Conservation (phyloP, 2,888 invertebrate genomes). For the Dascillus cervinus region DNA sequence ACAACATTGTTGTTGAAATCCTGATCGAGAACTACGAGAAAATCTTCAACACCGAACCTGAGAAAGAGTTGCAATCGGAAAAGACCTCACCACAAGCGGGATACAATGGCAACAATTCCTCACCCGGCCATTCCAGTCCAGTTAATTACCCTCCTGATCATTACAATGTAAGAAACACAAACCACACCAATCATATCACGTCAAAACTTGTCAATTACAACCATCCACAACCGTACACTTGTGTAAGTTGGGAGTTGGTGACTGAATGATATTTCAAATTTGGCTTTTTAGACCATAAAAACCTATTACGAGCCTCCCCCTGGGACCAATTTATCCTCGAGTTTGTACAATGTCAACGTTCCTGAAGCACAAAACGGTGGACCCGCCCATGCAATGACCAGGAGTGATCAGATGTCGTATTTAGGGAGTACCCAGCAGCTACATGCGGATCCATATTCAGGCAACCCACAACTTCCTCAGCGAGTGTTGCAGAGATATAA, state of each 20-base stretch:
- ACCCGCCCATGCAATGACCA: slow-evolving; percentile 28
- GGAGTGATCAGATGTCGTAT: slow-evolving; percentile 28
- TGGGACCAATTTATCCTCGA: slow-evolving; percentile 35
- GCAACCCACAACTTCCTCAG: slow-evolving; percentile 13
- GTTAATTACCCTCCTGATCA: too few species aligned
- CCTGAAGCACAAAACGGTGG: slow-evolving; percentile 30
- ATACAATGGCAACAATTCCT: too few species aligned
- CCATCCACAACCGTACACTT: slow-evolving; percentile 18
- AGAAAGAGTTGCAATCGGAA: slow-evolving; percentile 25
- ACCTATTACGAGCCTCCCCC: slow-evolving; percentile 46
- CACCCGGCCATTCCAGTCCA: slow-evolving; percentile 9
- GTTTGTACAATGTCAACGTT: slow-evolving; percentile 41
- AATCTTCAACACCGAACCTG: slow-evolving; percentile 53
- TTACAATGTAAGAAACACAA: too few species aligned
- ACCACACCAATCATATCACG: slow-evolving; percentile 12
- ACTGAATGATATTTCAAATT: slow-evolving; percentile 1
- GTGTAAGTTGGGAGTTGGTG: slow-evolving; percentile 14
- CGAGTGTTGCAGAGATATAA: slow-evolving; percentile 24
- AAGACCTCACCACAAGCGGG: slow-evolving; percentile 19
- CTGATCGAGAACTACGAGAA: slow-evolving; percentile 81
- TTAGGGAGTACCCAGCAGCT: too few species aligned
- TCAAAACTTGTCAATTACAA: slow-evolving; percentile 12
- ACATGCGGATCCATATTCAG: too few species aligned
- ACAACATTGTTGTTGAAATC: slow-evolving; percentile 96
- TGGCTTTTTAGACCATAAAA: slow-evolving; percentile 40